Evolutionary conservation across 2,888 invertebrate species (phyloP).

Genomic region (Steinernema hermaphroditum): DNA sequence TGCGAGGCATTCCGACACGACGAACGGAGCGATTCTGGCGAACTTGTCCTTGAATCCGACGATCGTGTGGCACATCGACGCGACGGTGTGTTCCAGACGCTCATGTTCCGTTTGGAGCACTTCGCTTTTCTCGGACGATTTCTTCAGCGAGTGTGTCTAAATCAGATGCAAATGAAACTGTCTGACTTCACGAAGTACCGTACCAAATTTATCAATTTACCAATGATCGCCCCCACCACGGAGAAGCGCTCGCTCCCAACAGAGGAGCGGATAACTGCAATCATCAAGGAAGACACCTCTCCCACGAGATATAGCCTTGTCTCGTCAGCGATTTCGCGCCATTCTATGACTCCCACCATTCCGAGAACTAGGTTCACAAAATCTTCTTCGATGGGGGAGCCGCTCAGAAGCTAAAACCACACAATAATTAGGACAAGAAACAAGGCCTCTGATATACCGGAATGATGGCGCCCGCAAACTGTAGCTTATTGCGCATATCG

Average conservation of each 20-base stretch:
- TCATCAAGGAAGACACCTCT: neutral
- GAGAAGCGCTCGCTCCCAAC: neutral
- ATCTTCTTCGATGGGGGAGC: neutral
- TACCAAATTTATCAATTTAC: constrained; percentile 1
- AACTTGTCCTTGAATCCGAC: constrained; percentile 12
- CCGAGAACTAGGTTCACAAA: constrained; percentile 8
- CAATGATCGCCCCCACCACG: neutral
- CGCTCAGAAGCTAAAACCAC: neutral
- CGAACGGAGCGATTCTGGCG: constrained; percentile 32
- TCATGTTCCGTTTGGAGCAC: neutral
- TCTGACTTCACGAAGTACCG: too few relatives aligned
- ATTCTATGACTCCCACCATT: neutral
- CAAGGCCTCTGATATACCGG: neutral
- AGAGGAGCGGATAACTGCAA: neutral
- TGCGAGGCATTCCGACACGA: constrained; percentile 34
- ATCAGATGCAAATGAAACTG: too few relatives aligned
- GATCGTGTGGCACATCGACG: constrained; percentile 5
- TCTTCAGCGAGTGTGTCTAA: constrained; percentile 17
- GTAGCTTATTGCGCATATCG: neutral
- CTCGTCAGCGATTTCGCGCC: neutral
- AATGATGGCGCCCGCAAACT: neutral
- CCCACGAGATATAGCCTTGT: neutral
- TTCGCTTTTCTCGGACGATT: neutral
- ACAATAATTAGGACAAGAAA: neutral
- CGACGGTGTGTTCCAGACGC: constrained; percentile 1